These are phyloP conservation scores for Bungarus multicinctus DNA, from an alignment of 2,113 vertebrate species.

Conservation along the genomic window DNA sequence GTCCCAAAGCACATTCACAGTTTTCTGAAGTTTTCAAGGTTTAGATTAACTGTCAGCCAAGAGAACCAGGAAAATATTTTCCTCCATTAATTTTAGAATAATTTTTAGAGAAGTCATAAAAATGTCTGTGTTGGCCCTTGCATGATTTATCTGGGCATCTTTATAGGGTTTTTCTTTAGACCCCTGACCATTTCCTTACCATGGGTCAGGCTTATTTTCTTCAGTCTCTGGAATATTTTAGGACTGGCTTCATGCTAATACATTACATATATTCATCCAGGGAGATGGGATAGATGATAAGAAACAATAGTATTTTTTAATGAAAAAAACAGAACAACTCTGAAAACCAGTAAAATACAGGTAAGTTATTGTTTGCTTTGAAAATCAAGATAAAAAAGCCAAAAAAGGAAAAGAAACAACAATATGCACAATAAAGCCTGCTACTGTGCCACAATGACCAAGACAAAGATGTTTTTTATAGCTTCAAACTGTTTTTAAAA, in stretches of 20 bases:
- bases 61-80: slow-evolving; percentile 40
- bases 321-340: slow-evolving; percentile 11
- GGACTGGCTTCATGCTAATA: background rate
- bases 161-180: slow-evolving; percentile 34
- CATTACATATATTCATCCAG: background rate
- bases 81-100: slow-evolving; percentile 4
- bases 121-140: slow-evolving; percentile 10
- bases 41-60: slow-evolving; percentile 24
- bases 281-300: slow-evolving; percentile 21
- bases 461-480: background rate
- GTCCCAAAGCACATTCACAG: slow-evolving; percentile 10
- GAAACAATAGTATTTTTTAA: background rate
- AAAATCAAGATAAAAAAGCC: slow-evolving; percentile 30
- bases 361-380: background rate
- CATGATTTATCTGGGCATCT: slow-evolving; percentile 22
- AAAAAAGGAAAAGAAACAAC: slow-evolving; percentile 20
- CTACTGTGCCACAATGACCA: slow-evolving; percentile 6
- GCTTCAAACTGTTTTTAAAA: background rate
- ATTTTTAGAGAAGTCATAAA: background rate
- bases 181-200: slow-evolving; percentile 75
- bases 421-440: background rate
- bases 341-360: slow-evolving; percentile 32
- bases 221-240: slow-evolving; percentile 11
- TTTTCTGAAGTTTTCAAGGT: slow-evolving; percentile 6
- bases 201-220: slow-evolving; percentile 76